phyloP scores from a whole-genome alignment of 1,140 invertebrate species.

The Drosophila neocordata region DNA sequence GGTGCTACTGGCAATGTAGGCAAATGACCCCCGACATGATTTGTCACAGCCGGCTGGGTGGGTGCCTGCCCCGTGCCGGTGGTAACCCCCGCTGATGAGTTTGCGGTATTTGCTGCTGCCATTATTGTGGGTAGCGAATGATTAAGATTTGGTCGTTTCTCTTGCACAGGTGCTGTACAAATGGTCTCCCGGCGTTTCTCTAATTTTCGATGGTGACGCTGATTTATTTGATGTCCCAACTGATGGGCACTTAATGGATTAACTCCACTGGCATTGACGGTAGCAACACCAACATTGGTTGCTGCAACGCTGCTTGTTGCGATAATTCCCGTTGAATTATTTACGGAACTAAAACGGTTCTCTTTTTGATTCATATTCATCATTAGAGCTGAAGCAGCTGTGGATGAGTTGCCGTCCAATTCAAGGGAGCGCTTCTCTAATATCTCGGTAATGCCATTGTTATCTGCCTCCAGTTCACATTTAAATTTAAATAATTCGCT shows the following conservation, averaged over 20 bases:
- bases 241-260: conserved; percentile 21
- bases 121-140: conserved; percentile 59
- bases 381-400: conserved; percentile 57
- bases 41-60: conserved; percentile 4
- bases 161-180: conserved; percentile 77
- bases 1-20: conserved; percentile 11
- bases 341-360: conserved; percentile 80
- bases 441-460: conserved; percentile 98
- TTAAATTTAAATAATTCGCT: conserved; percentile 98
- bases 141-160: conserved; percentile 82
- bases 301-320: conserved; percentile 19
- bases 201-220: conserved; percentile 76
- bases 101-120: neutral
- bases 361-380: conserved; percentile 83
- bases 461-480: conserved; percentile 98
- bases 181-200: conserved; percentile 85
- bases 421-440: conserved; percentile 96
- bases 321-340: conserved; percentile 36
- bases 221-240: conserved; percentile 27
- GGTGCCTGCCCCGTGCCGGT: neutral
- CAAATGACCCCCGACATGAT: conserved; percentile 13
- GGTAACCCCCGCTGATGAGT: neutral
- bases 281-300: neutral
- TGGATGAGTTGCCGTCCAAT: conserved; percentile 85
- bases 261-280: neutral